Conservation (phyloP, 2,888 invertebrate species). For the Drosophila anceps region DNA sequence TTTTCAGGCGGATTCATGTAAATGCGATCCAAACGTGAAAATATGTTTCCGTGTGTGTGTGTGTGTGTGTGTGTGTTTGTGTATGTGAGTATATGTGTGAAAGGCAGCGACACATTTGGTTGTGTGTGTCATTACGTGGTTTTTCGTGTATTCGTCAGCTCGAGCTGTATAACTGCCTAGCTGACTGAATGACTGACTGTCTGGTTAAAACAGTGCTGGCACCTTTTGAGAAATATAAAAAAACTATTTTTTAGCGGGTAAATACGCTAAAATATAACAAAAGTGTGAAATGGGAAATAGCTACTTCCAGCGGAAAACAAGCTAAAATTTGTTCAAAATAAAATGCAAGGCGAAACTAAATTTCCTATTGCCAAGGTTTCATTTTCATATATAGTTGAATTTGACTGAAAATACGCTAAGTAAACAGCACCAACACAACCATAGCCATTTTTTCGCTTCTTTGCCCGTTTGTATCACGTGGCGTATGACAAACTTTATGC, state of each 20-base stretch:
- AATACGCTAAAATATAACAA: background rate
- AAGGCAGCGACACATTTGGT: conserved; percentile 4
- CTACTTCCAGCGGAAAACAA: background rate
- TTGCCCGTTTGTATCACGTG: conserved; percentile 41
- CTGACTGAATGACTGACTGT: conserved; percentile 27
- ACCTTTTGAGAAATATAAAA: background rate
- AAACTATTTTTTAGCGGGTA: background rate
- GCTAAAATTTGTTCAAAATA: too few relatives aligned
- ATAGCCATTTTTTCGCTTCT: conserved; percentile 4
- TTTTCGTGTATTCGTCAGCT: conserved; percentile 68
- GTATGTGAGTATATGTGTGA: conserved; percentile 12
- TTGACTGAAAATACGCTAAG: background rate
- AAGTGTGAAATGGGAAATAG: background rate
- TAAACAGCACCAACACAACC: background rate
- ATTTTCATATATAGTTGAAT: background rate
- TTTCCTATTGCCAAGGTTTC: background rate
- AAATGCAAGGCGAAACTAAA: background rate
- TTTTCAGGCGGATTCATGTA: conserved; percentile 57
- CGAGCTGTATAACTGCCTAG: conserved; percentile 43
- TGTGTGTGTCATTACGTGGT: conserved; percentile 56
- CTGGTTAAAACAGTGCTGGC: conserved; percentile 1
- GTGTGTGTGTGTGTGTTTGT: background rate
- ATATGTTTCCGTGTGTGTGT: conserved; percentile 51
- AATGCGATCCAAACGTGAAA: conserved; percentile 71
- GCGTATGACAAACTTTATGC: conserved; percentile 61